Evolutionary conservation across 1,140 invertebrate genomes (phyloP), one percentile per base, ranked within the genome.

Genomic region (Platyscapa corneri): DNA sequence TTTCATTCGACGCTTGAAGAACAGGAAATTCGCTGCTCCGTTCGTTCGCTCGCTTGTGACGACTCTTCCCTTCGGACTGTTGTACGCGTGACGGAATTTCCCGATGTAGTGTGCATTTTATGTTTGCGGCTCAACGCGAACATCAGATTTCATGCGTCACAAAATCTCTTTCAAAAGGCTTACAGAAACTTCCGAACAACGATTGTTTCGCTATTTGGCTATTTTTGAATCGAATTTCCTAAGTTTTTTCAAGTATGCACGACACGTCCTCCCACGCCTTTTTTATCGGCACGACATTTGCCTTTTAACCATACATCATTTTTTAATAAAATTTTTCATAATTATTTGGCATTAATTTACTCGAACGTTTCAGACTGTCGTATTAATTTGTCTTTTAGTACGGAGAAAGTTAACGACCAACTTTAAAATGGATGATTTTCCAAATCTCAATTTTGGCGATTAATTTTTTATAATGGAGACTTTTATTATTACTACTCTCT

Each of bases 111-210:
- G 32, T 70, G 60, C 56, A 70, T 84, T 77, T 67, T 49, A 84
- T 84, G 39, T 32, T 32, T 23, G 53, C 12, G 23, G 23, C 65
- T 60, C 3, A 60, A 23, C 10, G 56, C 23, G 23, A 60, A 60
- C 72, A n/a, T 83, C 39, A 49, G 39, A 83, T 75, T 83, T 76
- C n/a, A 49, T 37, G 72, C 82, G 16, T 18, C 37, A 53, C 53
- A n/a, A 65, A 84, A 60, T 7, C 53, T 12, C 23, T 20, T 27
- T 27, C 7, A 60, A 27, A 60, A 60, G 27, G 56, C 56, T 23
- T 60, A 60, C 27, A 60, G 56, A 60, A 60, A 60, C 27, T 60
- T 60, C 23, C 27, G 56, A 60, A 60, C 56, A 60, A 27, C 6
- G 42, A 10, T 46, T 34, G 20, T 27, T 37, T 60, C n/a, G 65